Evolutionary conservation across 2,797 vertebrate genomes (phyloP).

Genomic region (Iguana delicatissima): DNA sequence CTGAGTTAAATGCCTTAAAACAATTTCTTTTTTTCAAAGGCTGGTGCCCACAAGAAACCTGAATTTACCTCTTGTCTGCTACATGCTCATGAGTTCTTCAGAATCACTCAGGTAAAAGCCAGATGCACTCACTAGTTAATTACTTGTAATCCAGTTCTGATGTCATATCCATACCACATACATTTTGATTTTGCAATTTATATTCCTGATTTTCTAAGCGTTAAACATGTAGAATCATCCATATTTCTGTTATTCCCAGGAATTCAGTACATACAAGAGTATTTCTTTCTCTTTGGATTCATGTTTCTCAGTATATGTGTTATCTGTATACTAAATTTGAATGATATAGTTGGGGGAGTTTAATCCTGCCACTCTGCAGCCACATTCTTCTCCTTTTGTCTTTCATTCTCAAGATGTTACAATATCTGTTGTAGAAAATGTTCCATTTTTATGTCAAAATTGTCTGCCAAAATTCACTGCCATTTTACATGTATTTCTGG

Average conservation of each 20-base stretch:
- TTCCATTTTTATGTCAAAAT: background rate
- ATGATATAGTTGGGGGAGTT: background rate
- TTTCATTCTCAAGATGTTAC: background rate
- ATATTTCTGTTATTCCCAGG: background rate
- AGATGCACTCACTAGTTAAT: background rate
- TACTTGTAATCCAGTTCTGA: background rate
- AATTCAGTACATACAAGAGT: background rate
- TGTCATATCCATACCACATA: background rate
- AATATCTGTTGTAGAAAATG: background rate
- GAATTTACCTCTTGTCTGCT: constrained; percentile 83
- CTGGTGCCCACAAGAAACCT: constrained; percentile 86
- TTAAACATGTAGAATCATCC: background rate
- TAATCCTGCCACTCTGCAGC: background rate
- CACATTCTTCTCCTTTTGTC: background rate
- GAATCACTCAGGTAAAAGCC: constrained; percentile 86
- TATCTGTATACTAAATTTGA: no score
- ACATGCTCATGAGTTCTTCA: constrained; percentile 86
- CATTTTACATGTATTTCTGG: no score
- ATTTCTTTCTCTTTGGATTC: background rate
- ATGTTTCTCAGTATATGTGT: background rate
- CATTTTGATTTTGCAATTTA: background rate
- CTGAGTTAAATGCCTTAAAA: background rate
- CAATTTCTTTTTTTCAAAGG: constrained; percentile 78
- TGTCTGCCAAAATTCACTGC: background rate
- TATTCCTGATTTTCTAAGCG: background rate